These are phyloP conservation scores for Argynnis bischoffii DNA, from an alignment of 2,888 invertebrate genomes.

Conservation along the genomic window DNA sequence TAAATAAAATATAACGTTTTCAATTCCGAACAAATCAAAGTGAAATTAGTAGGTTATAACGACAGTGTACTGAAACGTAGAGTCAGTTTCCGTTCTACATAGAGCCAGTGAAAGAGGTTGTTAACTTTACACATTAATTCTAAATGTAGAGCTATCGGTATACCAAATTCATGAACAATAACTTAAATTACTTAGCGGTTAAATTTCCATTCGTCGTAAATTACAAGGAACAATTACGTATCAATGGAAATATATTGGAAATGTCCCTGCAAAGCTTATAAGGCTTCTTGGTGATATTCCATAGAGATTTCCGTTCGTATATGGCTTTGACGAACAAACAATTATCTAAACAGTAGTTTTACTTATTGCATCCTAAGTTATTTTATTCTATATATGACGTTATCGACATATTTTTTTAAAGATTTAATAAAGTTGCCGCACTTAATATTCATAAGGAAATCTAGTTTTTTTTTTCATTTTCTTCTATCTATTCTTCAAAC, in stretches of 20 bases:
- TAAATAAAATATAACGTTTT: neutral
- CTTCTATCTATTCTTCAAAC: too few species aligned
- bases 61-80: neutral
- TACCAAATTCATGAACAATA: neutral
- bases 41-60: too few species aligned
- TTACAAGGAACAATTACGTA: conserved; percentile 12
- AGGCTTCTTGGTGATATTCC: conserved; percentile 43
- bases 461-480: too few species aligned
- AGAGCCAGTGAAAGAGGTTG: neutral
- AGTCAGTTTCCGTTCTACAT: neutral
- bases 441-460: too few species aligned
- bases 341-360: conserved; percentile 3
- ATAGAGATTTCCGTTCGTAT: conserved; percentile 42
- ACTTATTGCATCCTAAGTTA: too few species aligned
- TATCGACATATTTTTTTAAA: too few species aligned
- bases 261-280: conserved; percentile 34
- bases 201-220: neutral
- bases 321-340: conserved; percentile 36
- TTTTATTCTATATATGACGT: too few species aligned
- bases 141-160: conserved; percentile 2
- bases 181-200: neutral
- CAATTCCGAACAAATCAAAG: neutral
- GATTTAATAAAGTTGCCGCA: too few species aligned
- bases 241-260: conserved; percentile 30
- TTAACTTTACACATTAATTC: conserved; percentile 5